phyloP scores from a whole-genome alignment of 2,888 invertebrate genomes.

The Scaptomyza flava region DNA sequence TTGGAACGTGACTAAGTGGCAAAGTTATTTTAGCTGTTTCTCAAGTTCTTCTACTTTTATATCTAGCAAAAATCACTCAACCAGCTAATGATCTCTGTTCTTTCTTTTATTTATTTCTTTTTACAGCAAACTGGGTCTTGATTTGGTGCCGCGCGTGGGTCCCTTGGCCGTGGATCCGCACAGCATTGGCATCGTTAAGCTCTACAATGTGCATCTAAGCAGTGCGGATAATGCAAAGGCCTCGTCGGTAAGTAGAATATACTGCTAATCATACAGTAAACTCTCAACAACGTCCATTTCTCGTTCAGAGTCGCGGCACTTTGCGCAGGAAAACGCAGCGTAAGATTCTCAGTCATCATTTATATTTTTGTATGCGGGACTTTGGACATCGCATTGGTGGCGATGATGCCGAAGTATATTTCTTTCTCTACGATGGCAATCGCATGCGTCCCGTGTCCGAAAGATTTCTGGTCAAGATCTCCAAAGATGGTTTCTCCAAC shows the following conservation, averaged over 20 bases:
- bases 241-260: slow-evolving; percentile 87
- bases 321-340: slow-evolving; percentile 82
- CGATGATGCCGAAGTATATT: slow-evolving; percentile 95
- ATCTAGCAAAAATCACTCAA: slow-evolving; percentile 32
- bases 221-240: slow-evolving; percentile 90
- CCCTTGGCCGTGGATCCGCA: slow-evolving; percentile 96
- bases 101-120: not conserved
- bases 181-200: slow-evolving; percentile 93
- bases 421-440: slow-evolving; percentile 91
- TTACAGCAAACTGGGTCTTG: slow-evolving; percentile 94
- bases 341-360: slow-evolving; percentile 88
- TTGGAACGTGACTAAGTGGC: slow-evolving; percentile 66
- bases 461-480: slow-evolving; percentile 94
- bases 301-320: slow-evolving; percentile 83
- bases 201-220: slow-evolving; percentile 92
- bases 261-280: not conserved
- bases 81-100: slow-evolving; percentile 25
- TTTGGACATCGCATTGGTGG: slow-evolving; percentile 95
- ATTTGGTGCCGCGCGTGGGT: slow-evolving; percentile 95
- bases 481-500: slow-evolving; percentile 95
- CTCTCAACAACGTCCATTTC: too few relatives aligned
- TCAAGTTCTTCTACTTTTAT: slow-evolving; percentile 7
- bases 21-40: slow-evolving; percentile 57
- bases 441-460: slow-evolving; percentile 93
- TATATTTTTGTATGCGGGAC: slow-evolving; percentile 94